phyloP scores from a whole-genome alignment of 1,140 invertebrate genomes.

The Eufriesea mexicana region DNA sequence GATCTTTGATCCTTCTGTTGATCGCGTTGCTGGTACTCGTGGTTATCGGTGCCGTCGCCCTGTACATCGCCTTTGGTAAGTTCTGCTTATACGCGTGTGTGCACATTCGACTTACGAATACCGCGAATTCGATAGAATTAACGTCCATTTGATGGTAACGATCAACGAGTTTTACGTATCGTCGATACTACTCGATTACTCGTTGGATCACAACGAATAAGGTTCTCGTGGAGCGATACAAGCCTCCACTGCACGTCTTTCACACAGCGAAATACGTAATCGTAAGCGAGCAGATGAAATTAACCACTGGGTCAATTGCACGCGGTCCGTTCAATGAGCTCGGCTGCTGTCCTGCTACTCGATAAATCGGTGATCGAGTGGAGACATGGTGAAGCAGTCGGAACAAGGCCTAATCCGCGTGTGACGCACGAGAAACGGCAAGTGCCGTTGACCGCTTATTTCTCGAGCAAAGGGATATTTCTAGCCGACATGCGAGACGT shows the following conservation, averaged over 20 bases:
- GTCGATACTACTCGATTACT: too few species aligned
- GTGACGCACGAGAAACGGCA: constrained; percentile 23
- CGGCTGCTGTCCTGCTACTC: neutral
- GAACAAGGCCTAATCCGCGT: too few species aligned
- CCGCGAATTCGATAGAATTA: too few species aligned
- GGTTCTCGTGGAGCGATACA: too few species aligned
- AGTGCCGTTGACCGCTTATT: constrained; percentile 52
- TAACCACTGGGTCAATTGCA: constrained; percentile 52
- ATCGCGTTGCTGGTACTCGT: constrained; percentile 75
- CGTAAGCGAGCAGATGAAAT: constrained; percentile 53
- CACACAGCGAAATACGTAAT: constrained; percentile 51
- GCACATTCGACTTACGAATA: too few species aligned
- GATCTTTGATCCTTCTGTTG: constrained; percentile 73
- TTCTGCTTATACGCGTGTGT: neutral
- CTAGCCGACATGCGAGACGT: neutral
- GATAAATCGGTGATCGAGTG: constrained; percentile 28
- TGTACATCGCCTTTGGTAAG: constrained; percentile 80
- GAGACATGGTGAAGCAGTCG: neutral
- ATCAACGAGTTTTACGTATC: too few species aligned
- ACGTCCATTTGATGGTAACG: too few species aligned
- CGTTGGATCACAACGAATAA: too few species aligned
- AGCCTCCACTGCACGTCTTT: too few species aligned
- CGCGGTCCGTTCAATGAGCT: constrained; percentile 26
- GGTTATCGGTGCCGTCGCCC: constrained; percentile 75
- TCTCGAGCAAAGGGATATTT: constrained; percentile 23